Evolutionary conservation across 2,888 invertebrate genomes (phyloP).

Genomic region (Hybos culiciformis): DNA sequence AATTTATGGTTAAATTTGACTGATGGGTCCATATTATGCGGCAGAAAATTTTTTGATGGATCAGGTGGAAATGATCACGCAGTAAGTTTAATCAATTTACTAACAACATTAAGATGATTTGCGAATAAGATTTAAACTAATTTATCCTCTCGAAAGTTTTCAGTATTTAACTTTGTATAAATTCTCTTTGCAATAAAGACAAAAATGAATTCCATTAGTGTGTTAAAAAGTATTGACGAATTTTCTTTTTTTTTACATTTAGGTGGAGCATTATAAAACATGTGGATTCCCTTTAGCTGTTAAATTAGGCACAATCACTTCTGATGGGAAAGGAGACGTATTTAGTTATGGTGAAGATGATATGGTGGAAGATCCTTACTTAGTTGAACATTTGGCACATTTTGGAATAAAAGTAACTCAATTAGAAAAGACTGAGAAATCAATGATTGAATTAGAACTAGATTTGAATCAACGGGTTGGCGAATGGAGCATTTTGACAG

Average conservation of each 20-base stretch:
- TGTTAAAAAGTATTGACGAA: not conserved
- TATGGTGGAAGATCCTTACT: constrained; percentile 85
- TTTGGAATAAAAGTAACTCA: constrained; percentile 92
- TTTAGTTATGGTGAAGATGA: constrained; percentile 96
- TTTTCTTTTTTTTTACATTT: constrained; percentile 2
- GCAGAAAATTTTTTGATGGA: constrained; percentile 81
- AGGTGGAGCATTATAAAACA: constrained; percentile 64
- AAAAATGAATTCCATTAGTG: constrained; percentile 12
- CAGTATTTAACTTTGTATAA: too few species aligned
- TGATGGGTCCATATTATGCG: constrained; percentile 87
- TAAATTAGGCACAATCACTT: constrained; percentile 92
- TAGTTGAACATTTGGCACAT: constrained; percentile 81
- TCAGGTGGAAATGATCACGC: constrained; percentile 97
- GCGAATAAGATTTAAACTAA: too few species aligned
- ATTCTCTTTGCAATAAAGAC: too few species aligned
- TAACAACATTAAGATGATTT: too few species aligned
- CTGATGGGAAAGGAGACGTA: constrained; percentile 91
- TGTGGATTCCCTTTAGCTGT: constrained; percentile 86
- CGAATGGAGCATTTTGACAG: constrained; percentile 90
- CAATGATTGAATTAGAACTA: constrained; percentile 92
- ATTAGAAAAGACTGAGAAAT: constrained; percentile 96
- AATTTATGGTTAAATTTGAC: constrained; percentile 98
- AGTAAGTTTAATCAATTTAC: constrained; percentile 31
- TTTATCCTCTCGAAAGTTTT: too few species aligned
- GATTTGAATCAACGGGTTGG: constrained; percentile 88